These are phyloP conservation scores for Bergia puertoricense DNA, from an alignment of 92 coral and sea anemone species.

Conservation along the genomic window DNA sequence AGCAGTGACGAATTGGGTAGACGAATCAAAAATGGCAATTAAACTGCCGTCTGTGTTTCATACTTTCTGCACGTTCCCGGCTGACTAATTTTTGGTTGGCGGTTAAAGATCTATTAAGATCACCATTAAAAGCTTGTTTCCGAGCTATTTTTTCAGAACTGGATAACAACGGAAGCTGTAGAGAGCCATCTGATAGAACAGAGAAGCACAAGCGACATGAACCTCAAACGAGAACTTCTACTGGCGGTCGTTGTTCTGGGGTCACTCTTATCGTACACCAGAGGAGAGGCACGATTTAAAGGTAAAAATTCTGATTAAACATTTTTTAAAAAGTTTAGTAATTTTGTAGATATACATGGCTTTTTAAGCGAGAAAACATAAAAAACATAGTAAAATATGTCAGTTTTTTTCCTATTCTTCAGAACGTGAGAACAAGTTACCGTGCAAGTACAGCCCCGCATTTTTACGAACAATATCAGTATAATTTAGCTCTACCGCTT, in stretches of 20 bases:
- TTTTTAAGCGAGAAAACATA: too few relatives aligned
- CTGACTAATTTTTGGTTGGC: background rate
- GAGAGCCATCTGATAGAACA: background rate
- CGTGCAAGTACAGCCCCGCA: too few relatives aligned
- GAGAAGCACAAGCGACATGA: background rate
- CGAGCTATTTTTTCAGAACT: background rate
- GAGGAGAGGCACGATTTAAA: background rate
- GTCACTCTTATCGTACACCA: background rate
- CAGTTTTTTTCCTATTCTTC: too few relatives aligned
- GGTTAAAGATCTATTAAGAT: background rate
- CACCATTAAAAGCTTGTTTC: constrained; percentile 7
- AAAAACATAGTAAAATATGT: too few relatives aligned
- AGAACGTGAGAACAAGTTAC: too few relatives aligned
- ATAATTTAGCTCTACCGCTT: too few relatives aligned
- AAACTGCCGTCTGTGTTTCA: background rate
- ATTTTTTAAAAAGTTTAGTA: too few relatives aligned
- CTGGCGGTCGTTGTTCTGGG: background rate
- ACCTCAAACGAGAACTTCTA: background rate
- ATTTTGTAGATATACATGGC: too few relatives aligned
- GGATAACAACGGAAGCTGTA: constrained; percentile 2
- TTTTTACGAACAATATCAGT: too few relatives aligned
- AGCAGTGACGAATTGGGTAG: background rate
- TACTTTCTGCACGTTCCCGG: too few relatives aligned
- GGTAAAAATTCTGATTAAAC: background rate
- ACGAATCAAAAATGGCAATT: background rate